A percentile compares a stretch with the other conserved stretches of the same genome.
These are phyloP conservation scores for Hymenochirus boettgeri DNA, from an alignment of 2,113 vertebrate species.

Conservation along the genomic window DNA sequence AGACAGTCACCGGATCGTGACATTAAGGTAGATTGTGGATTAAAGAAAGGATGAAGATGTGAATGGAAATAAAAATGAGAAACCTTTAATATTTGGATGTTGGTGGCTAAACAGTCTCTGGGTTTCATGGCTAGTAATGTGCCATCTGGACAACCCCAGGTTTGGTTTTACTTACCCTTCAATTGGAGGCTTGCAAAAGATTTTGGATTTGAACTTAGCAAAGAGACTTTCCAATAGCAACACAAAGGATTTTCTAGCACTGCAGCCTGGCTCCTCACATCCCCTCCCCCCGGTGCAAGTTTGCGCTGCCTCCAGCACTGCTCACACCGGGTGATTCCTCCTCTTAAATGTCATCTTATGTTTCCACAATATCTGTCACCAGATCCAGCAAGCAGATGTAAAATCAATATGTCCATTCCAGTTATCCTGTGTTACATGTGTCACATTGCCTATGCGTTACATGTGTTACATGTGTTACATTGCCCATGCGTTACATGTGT, in stretches of 20 bases:
- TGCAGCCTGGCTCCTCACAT: background rate
- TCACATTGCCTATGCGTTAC: too few species aligned
- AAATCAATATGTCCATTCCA: too few species aligned
- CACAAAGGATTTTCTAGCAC: conserved; percentile 1
- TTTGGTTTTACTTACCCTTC: background rate
- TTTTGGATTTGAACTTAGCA: conserved; percentile 3
- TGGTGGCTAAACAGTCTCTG: background rate
- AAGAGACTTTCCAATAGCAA: background rate
- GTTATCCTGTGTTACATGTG: too few species aligned
- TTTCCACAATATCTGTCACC: background rate
- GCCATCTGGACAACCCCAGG: background rate
- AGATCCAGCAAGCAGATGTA: too few species aligned
- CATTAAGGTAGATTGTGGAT: background rate
- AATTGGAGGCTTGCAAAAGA: background rate
- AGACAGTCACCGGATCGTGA: background rate
- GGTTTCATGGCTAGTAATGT: background rate
- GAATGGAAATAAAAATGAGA: too few species aligned
- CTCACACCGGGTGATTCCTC: background rate
- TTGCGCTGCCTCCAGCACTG: background rate
- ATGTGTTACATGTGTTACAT: too few species aligned
- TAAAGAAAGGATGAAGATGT: background rate
- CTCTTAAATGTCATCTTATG: background rate
- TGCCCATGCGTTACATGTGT: too few species aligned
- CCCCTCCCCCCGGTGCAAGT: background rate
- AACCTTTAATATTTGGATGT: too few species aligned